Evolutionary conservation across 1,140 invertebrate genomes (phyloP).

Genomic region (Fopius arisanus): DNA sequence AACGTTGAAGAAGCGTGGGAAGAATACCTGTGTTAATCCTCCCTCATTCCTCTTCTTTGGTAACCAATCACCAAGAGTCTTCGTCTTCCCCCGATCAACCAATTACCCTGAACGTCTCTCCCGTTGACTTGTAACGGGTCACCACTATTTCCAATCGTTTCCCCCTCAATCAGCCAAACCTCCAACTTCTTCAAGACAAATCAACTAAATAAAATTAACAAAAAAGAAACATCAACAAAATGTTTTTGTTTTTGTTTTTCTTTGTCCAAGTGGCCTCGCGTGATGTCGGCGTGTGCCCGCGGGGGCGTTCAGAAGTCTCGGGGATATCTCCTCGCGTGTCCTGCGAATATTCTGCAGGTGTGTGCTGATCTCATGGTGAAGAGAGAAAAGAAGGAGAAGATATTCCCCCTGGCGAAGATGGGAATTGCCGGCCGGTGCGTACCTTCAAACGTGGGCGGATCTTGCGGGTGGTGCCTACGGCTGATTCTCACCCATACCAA

Average conservation of each 20-base stretch:
- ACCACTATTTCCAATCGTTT: not conserved
- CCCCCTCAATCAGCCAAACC: not conserved
- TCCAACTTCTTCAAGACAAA: not conserved
- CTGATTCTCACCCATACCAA: conserved; percentile 61
- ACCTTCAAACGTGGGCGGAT: conserved; percentile 59
- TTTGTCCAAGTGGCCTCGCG: conserved; percentile 35
- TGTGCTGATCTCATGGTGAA: not conserved
- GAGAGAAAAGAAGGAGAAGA: not conserved
- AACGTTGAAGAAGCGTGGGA: conserved; percentile 48
- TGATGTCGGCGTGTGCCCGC: conserved; percentile 61
- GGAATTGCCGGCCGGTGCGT: conserved; percentile 34
- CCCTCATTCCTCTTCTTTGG: not conserved
- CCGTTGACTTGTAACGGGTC: conserved; percentile 3
- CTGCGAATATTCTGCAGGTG: conserved; percentile 42
- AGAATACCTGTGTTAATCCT: conserved; percentile 28
- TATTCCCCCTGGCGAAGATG: not conserved
- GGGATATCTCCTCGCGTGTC: conserved; percentile 38
- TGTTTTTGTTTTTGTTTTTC: conserved; percentile 22
- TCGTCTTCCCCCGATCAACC: not conserved
- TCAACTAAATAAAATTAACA: not conserved
- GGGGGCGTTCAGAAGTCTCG: conserved; percentile 49
- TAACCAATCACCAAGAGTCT: not conserved
- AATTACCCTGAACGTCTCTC: conserved; percentile 4
- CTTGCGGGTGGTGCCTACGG: conserved; percentile 42
- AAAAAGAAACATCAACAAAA: not conserved